A percentile compares a stretch with the other conserved stretches of the same genome.
Evolutionary conservation across 1,140 invertebrate species (phyloP).

Genomic region (Gryon sp.): DNA sequence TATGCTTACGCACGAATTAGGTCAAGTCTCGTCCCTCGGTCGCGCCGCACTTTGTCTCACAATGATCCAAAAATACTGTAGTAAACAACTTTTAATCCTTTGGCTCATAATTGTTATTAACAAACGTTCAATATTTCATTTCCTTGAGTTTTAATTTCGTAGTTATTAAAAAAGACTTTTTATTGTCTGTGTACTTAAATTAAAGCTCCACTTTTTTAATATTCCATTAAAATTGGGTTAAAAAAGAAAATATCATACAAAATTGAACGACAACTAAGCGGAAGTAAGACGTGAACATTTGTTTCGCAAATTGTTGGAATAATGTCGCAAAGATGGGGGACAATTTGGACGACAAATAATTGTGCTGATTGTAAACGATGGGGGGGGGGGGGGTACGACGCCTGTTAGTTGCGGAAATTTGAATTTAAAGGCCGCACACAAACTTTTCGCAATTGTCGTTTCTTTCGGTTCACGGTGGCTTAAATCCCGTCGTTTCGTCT

Average conservation of each 20-base stretch:
- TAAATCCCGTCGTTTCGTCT: constrained; percentile 38
- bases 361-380: not conserved
- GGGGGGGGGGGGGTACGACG: too few species aligned
- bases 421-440: not conserved
- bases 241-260: too few species aligned
- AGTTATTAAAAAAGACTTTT: too few species aligned
- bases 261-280: too few species aligned
- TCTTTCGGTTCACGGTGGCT: constrained; percentile 32
- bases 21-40: constrained; percentile 68
- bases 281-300: too few species aligned
- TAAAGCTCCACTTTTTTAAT: too few species aligned
- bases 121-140: too few species aligned
- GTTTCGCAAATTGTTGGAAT: too few species aligned
- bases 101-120: constrained; percentile 7
- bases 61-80: constrained; percentile 52
- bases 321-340: too few species aligned
- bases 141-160: not conserved
- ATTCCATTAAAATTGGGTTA: too few species aligned
- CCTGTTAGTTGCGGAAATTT: not conserved
- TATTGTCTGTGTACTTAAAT: not conserved
- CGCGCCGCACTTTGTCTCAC: constrained; percentile 42
- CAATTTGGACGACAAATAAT: too few species aligned
- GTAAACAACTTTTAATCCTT: constrained; percentile 10
- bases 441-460: constrained; percentile 15
- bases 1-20: constrained; percentile 68